Conservation (phyloP, 1,140 invertebrate genomes). For the Drosophila kikkawai region DNA sequence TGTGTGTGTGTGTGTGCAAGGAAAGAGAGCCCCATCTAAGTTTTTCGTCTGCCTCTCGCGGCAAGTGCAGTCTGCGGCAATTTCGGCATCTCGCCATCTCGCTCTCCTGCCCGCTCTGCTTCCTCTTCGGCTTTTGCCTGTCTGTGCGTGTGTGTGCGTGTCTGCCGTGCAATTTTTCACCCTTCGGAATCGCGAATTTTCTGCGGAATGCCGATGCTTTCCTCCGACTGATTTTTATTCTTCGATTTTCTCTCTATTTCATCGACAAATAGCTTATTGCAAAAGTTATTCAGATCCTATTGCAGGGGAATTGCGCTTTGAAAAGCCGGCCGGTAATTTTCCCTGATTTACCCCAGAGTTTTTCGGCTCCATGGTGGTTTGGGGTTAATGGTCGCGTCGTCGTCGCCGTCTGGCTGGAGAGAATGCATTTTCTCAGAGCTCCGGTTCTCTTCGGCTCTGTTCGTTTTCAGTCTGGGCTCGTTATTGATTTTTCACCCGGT, state of each 20-base stretch:
- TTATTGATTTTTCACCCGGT: conserved; percentile 51
- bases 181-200: conserved; percentile 69
- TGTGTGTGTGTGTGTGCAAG: conserved; percentile 15
- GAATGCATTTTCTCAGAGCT: conserved; percentile 36
- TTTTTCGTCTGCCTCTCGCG: conserved; percentile 35
- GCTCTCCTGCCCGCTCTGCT: conserved; percentile 1
- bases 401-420: conserved; percentile 25
- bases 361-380: not conserved
- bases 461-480: conserved; percentile 45
- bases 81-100: conserved; percentile 34
- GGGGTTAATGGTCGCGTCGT: conserved; percentile 20
- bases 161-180: conserved; percentile 67
- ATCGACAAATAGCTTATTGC: not conserved
- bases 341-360: conserved; percentile 7
- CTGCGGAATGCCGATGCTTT: conserved; percentile 63
- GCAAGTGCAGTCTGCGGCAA: conserved; percentile 56
- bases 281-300: not conserved
- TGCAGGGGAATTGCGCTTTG: not conserved
- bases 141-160: conserved; percentile 14
- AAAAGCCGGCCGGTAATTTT: conserved; percentile 31
- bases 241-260: not conserved
- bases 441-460: conserved; percentile 32
- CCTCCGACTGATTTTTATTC: conserved; percentile 18
- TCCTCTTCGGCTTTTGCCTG: conserved; percentile 30
- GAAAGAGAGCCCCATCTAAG: conserved; percentile 15